Percentiles rank a stretch among this genome's conserved stretches.
phyloP scores from a whole-genome alignment of 2,888 invertebrate genomes.

The Acholoe squamosa region DNA sequence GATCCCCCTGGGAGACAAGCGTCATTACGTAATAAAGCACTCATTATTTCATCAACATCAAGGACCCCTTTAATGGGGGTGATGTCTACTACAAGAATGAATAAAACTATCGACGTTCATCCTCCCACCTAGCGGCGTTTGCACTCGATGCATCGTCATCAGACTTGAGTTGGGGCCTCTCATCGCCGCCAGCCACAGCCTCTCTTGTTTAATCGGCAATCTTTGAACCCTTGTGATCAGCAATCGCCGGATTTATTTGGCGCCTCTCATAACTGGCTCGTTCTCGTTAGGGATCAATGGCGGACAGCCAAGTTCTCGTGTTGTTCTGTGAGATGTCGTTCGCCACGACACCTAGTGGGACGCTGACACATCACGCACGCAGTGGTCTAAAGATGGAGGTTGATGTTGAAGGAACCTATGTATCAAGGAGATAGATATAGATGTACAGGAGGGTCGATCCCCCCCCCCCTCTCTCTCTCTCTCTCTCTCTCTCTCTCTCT shows the following conservation, averaged over 20 bases:
- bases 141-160: neutral
- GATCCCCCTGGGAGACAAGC: slow-evolving; percentile 9
- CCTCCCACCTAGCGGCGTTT: neutral
- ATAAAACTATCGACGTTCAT: slow-evolving; percentile 4
- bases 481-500: too few relatives aligned
- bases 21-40: slow-evolving; percentile 48
- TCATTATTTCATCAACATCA: slow-evolving; percentile 53
- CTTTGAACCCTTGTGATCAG: slow-evolving; percentile 55
- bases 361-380: neutral
- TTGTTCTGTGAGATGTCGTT: neutral
- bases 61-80: slow-evolving; percentile 25
- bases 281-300: neutral
- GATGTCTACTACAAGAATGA: neutral
- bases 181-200: slow-evolving; percentile 15
- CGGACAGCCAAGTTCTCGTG: neutral
- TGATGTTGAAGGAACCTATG: neutral
- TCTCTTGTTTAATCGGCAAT: slow-evolving; percentile 51
- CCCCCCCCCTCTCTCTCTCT: too few relatives aligned
- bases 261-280: neutral
- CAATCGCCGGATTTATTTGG: slow-evolving; percentile 38
- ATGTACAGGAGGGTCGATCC: neutral
- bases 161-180: neutral
- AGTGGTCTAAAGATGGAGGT: neutral
- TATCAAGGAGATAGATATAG: neutral
- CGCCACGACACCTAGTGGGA: neutral